phyloP scores from a whole-genome alignment of 2,113 vertebrate genomes.

The Mobula birostris region DNA sequence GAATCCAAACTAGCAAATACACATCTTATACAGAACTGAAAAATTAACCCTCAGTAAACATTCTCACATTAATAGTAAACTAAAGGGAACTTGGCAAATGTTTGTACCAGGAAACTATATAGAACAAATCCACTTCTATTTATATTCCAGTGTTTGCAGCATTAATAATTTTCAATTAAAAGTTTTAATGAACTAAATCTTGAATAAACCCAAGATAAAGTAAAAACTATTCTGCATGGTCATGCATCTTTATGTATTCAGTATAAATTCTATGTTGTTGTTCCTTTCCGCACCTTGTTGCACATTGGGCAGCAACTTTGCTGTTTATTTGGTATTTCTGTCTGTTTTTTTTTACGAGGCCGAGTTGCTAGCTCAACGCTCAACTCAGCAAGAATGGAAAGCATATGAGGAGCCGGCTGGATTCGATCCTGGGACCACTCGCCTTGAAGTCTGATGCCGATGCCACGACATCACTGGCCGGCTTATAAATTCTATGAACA shows the following conservation, averaged over 20 bases:
- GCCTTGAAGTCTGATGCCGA: no score
- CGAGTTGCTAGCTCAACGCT: no score
- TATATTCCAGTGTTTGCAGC: neutral
- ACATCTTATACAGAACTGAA: conserved; percentile 26
- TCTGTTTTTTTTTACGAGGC: no score
- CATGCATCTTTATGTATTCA: neutral
- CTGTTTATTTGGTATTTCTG: no score
- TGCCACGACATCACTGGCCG: no score
- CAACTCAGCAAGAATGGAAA: no score
- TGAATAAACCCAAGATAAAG: neutral
- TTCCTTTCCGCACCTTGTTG: no score
- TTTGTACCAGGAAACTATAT: neutral
- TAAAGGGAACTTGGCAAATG: conserved; percentile 33
- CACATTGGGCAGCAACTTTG: no score
- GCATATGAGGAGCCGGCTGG: no score
- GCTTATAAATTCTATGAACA: neutral
- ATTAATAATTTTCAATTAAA: neutral
- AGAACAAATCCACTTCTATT: neutral
- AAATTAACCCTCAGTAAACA: conserved; percentile 35
- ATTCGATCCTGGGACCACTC: no score
- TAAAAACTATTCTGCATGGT: neutral
- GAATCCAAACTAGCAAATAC: conserved; percentile 25
- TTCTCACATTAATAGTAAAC: conserved; percentile 29
- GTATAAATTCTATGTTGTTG: neutral
- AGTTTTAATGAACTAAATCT: neutral